Evolutionary conservation across 2,797 vertebrate species (phyloP), one percentile per base, ranked within the genome.

Genomic region (Platalea minor): DNA sequence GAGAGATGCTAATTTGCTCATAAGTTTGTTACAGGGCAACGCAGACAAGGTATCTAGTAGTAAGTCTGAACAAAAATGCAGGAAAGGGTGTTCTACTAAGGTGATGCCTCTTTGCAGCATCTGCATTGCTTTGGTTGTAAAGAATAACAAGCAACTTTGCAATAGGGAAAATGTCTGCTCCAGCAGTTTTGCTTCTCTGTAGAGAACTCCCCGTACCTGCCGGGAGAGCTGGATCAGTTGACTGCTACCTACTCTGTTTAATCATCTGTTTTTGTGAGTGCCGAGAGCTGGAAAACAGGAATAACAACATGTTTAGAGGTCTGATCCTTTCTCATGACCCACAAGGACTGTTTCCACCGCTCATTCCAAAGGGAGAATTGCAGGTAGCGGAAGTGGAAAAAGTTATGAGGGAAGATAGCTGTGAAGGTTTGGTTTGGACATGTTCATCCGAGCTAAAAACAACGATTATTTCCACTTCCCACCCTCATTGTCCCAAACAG

Each of bases 281-380:
- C 77, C 4, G 12, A 57, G 54, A 93, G 89, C 64, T 94, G 88
- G 90, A 95, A 95, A 97, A 97, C 89, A 91, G 95, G 95, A 95
- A 97, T 57, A 91, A 79, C 94, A 95, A 85, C 94, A 95, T 89
- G 79, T 95, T 97, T 97, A 94, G 95, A 93, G 80, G 83, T 89
- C 68, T 95, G 85, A 95, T 97, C 85, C 87, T 96, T 96, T 97
- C 96, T 96, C 96, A 96, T 24, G 96, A 97, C 97, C 97, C 94
- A 93, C 68, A 95, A 95, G 80, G 91, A 70, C 85, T 95, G 93
- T 97, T 97, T 97, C 96, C 95, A 97, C 87, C 20, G 2, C 82
- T 96, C 65, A 94, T 95, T 97, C 95, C 95, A 97, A 86, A 95
- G 56, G 18, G 61, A 94, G 35, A 82, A 50, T 72, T 72, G 82